These are phyloP conservation scores for Polypterus senegalus DNA, from an alignment of 2,113 vertebrate genomes.

Conservation along the genomic window DNA sequence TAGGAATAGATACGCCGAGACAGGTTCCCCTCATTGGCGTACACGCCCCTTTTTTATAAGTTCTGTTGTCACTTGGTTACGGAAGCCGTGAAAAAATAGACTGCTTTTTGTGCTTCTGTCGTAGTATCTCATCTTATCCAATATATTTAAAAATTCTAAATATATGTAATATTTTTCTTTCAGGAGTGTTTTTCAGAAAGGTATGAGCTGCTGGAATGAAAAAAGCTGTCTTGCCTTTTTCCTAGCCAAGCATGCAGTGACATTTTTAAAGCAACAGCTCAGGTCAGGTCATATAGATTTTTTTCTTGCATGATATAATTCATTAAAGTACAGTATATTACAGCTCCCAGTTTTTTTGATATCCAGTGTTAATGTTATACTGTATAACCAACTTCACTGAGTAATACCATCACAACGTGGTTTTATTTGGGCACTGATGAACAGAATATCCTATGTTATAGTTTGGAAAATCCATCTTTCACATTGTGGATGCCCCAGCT, in stretches of 20 bases:
- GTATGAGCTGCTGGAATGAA: conserved; percentile 12
- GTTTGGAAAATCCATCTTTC: too few species aligned
- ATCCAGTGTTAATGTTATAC: too few species aligned
- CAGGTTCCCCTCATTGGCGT: not conserved
- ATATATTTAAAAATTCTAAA: not conserved
- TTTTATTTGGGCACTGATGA: too few species aligned
- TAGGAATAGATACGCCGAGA: not conserved
- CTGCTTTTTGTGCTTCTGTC: not conserved
- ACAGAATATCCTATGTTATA: too few species aligned
- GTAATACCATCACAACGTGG: too few species aligned
- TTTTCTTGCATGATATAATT: too few species aligned
- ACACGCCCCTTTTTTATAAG: not conserved
- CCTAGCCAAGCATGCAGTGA: not conserved
- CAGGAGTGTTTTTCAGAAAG: conserved; percentile 39
- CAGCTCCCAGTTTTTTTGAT: too few species aligned
- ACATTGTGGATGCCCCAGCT: too few species aligned
- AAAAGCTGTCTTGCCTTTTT: not conserved
- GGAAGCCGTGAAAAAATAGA: not conserved
- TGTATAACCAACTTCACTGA: too few species aligned
- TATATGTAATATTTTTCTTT: conserved; percentile 1
- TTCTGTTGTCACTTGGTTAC: not conserved
- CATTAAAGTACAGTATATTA: too few species aligned
- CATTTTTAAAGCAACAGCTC: too few species aligned
- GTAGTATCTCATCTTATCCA: not conserved
- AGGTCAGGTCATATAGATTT: too few species aligned